Evolutionary conservation across 2,113 vertebrate species (phyloP).

Genomic region (Ophthalmotilapia sp.): DNA sequence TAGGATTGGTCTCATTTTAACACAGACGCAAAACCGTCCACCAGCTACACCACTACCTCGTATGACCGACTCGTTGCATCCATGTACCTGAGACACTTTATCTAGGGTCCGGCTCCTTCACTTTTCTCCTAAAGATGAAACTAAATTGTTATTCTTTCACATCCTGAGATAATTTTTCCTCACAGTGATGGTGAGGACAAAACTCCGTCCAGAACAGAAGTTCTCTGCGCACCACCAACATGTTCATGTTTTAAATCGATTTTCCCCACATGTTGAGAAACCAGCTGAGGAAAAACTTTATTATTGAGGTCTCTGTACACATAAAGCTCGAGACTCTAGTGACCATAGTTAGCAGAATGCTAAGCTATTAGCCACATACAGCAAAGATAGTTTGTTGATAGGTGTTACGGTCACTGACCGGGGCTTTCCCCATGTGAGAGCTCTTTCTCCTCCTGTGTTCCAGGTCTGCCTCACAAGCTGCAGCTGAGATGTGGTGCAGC

Average conservation of each 20-base stretch:
- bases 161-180: neutral
- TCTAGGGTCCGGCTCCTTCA: rapidly evolving
- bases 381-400: neutral
- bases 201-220: neutral
- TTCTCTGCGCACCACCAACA: rapidly evolving
- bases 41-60: neutral
- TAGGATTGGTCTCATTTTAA: rapidly evolving
- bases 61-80: neutral
- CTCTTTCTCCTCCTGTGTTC: neutral
- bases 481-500: neutral
- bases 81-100: rapidly evolving
- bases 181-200: rapidly evolving
- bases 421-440: neutral
- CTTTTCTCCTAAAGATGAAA: neutral
- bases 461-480: neutral
- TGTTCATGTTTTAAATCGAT: rapidly evolving
- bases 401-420: rapidly evolving
- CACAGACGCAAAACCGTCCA: rapidly evolving
- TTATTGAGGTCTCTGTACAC: rapidly evolving
- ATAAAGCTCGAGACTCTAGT: neutral
- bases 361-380: neutral
- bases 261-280: neutral
- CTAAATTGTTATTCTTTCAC: neutral
- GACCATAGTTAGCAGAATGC: neutral
- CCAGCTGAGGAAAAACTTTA: neutral